Conservation (phyloP, 1,140 invertebrate genomes). For the Drosophila arawakana region DNA sequence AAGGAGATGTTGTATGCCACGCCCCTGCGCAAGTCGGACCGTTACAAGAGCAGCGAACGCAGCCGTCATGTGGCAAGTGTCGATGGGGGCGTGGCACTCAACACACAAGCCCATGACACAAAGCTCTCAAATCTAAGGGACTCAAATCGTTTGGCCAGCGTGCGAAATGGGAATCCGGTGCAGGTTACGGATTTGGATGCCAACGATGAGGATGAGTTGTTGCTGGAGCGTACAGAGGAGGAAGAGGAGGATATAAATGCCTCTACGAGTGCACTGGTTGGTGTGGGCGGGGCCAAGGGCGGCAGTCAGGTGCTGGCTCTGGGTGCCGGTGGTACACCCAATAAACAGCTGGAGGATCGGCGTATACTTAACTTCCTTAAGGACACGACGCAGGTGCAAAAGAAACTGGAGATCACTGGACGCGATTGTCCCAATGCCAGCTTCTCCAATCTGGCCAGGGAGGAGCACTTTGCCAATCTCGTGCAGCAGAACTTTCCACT, state of each 20-base stretch:
- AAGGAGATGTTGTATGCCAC: slow-evolving; percentile 84
- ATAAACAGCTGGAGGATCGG: slow-evolving; percentile 80
- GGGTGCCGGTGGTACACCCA: slow-evolving; percentile 48
- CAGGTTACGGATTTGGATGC: slow-evolving; percentile 78
- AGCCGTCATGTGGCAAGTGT: slow-evolving; percentile 46
- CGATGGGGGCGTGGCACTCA: background rate
- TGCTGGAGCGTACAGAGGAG: slow-evolving; percentile 14
- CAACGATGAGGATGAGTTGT: slow-evolving; percentile 55
- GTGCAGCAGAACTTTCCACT: slow-evolving; percentile 81
- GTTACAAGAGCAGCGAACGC: slow-evolving; percentile 82
- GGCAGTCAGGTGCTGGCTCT: slow-evolving; percentile 50
- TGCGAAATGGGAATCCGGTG: slow-evolving; percentile 73
- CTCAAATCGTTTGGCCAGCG: slow-evolving; percentile 68
- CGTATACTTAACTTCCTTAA: slow-evolving; percentile 83
- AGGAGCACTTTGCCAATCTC: slow-evolving; percentile 84
- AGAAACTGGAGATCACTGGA: slow-evolving; percentile 79
- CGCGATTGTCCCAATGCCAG: slow-evolving; percentile 82
- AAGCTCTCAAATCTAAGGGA: slow-evolving; percentile 75
- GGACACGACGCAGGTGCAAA: slow-evolving; percentile 82
- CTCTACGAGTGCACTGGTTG: slow-evolving; percentile 65
- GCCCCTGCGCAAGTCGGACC: slow-evolving; percentile 81
- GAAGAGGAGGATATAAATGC: slow-evolving; percentile 64
- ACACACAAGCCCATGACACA: slow-evolving; percentile 32
- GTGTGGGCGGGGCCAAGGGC: slow-evolving; percentile 71
- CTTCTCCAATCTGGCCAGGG: slow-evolving; percentile 81